Evolutionary conservation across 2,888 invertebrate genomes (phyloP), one percentile per base, ranked within the genome.

Genomic region (Drosophila lutescens): DNA sequence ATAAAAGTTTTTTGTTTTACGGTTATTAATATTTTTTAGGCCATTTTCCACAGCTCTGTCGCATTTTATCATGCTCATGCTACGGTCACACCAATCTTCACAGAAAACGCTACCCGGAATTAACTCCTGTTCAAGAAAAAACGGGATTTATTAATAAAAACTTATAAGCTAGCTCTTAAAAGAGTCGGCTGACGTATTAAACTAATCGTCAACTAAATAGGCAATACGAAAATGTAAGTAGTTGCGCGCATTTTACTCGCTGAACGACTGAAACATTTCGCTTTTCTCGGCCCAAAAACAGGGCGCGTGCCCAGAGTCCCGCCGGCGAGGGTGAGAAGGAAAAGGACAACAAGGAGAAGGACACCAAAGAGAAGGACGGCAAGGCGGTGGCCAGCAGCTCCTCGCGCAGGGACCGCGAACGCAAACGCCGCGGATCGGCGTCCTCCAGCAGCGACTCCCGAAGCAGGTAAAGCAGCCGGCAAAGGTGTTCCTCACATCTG

Each of bases 361-460:
- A 89, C 17, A 74, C 69, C 44, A 90, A 90, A 74, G 89, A 88
- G 93, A 87, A 91, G 72, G 89, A 88, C 34, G 74, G 82, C 12
- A 89, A 82, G 57, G 44, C 79, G 30, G 57, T 63, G 9, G 51
- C 82, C 10, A 86, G 90, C 4, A 90, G 87, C 63, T 79, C 88
- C 23, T 71, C 88, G 13, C 83, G 91, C 4, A 83, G 92, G 57
- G 91, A 91, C 63, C 88, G 91, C 10, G 91, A 91, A 56, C 90
- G 91, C 36, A 90, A 91, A 68, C 94, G 94, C 65, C 88, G 92
- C n/a, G 92, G 92, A 23, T 96, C 96, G 23, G 96, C 95, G 41
- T 96, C 96, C 1, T 96, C 96, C 70, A 96, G 96, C 87, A 96
- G 96, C 90, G 96, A 96, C 60, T 95, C 95, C 86, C 96, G 96